Base-by-base conservation (phyloP, 1,140 invertebrate species). In the Calephelis virginiensis region DNA sequence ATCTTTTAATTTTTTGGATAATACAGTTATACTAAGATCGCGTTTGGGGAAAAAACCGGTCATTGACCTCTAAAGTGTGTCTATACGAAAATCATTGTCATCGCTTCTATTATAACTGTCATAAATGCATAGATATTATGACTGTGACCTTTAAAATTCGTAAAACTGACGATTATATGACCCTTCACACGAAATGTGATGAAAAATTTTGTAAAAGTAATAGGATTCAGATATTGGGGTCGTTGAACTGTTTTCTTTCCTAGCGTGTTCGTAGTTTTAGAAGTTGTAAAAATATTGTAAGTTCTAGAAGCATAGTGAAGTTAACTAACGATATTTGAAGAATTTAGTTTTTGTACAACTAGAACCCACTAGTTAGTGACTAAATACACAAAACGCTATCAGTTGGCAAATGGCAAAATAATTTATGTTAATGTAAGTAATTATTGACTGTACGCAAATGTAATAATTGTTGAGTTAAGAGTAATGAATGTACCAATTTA, bases 291-390 rank as follows among this genome's bases (percentile, higher is more conserved):
- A 87, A 84, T 84, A 82, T 78, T 75, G 70, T 89, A 87, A 86
- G 82, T 83, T 81, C 75, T 77, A 77, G 86, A 86, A 81, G 67
- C 14, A 76, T 89, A 88, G 84, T 71, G 66, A 73, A 64, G 45
- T 72, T 85, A 82, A 81, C 79, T 81, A 83, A 87, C 70, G 76
- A 69, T 76, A 73, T 83, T 82, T 70, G 73, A 81, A 66, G 68
- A 76, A 76, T 82, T 80, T 88, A 89, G 85, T 89, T 90, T 90
- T 90, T 90, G 82, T 90, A 90, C 87, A 82, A 87, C 83, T 81
- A 74, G 74, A 82, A 81, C 69, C 77, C 82, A 86, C 79, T 86
- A 84, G 81, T 85, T 85, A 84, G 83, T 76, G 78, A 71, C 72
- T 69, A 76, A 77, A 61, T 77, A 76, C 71, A 73, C 70, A 56